A percentile compares a stretch with the other conserved stretches of the same genome.
Conservation (phyloP, 2,888 invertebrate species). For the Diaphora mendica region DNA sequence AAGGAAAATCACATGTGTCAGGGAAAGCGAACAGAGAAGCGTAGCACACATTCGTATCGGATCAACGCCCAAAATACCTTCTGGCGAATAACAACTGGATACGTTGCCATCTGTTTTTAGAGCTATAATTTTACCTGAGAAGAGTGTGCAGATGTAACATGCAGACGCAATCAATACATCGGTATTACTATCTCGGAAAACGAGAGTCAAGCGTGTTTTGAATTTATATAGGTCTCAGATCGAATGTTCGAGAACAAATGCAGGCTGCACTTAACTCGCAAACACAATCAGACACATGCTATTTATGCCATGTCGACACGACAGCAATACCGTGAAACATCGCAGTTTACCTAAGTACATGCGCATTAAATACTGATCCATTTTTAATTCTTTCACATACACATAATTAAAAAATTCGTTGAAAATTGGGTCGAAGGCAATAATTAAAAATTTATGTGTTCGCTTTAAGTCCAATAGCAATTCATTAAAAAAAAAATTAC, state of each 20-base stretch:
- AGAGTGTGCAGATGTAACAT: slow-evolving; percentile 39
- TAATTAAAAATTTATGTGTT: neutral
- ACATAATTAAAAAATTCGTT: slow-evolving; percentile 19
- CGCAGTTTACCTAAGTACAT: slow-evolving; percentile 38
- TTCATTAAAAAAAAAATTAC: slow-evolving; percentile 30
- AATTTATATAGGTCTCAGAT: slow-evolving; percentile 29
- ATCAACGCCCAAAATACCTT: slow-evolving; percentile 33
- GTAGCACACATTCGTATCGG: slow-evolving; percentile 29
- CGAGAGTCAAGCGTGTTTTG: slow-evolving; percentile 27
- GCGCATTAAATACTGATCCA: slow-evolving; percentile 33
- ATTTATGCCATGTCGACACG: slow-evolving; percentile 56
- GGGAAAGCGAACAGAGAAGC: slow-evolving; percentile 39
- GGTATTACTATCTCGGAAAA: slow-evolving; percentile 27
- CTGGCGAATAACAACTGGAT: slow-evolving; percentile 23
- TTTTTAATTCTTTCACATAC: slow-evolving; percentile 39
- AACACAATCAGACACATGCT: slow-evolving; percentile 44
- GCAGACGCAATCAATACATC: slow-evolving; percentile 49
- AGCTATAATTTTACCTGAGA: slow-evolving; percentile 34
- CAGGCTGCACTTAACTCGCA: slow-evolving; percentile 42
- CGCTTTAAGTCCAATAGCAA: neutral
- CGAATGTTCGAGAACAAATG: slow-evolving; percentile 39
- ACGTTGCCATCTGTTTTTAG: slow-evolving; percentile 42
- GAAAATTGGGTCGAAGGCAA: neutral
- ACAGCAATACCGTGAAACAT: slow-evolving; percentile 50
- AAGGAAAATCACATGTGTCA: slow-evolving; percentile 49